These are phyloP conservation scores for Lithophane ornitopus DNA, from an alignment of 2,888 invertebrate species.

Conservation along the genomic window DNA sequence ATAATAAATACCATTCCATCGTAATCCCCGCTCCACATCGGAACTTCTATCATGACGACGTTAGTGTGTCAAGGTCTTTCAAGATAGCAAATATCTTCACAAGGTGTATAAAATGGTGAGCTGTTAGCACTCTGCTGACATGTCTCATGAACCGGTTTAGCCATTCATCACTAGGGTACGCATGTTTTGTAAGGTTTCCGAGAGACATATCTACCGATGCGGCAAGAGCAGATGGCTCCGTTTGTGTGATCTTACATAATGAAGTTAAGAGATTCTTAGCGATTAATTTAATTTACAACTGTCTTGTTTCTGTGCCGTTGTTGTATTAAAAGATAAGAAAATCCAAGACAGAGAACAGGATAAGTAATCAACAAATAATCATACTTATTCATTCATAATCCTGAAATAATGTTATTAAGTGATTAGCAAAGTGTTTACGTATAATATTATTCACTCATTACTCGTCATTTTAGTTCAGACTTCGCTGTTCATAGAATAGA, in stretches of 20 bases:
- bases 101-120: constrained; percentile 47
- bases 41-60: constrained; percentile 40
- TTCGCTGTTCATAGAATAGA: background rate
- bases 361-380: background rate
- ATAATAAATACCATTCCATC: constrained; percentile 2
- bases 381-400: background rate
- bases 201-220: constrained; percentile 34
- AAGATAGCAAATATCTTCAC: constrained; percentile 51
- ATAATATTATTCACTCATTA: background rate
- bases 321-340: background rate
- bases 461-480: background rate
- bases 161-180: constrained; percentile 48
- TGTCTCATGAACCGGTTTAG: constrained; percentile 57
- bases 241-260: constrained; percentile 31
- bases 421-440: background rate
- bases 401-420: background rate
- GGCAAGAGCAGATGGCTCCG: constrained; percentile 38
- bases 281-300: constrained; percentile 14
- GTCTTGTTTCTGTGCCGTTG: background rate
- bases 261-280: background rate
- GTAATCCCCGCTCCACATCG: constrained; percentile 27
- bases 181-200: constrained; percentile 52
- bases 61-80: constrained; percentile 58
- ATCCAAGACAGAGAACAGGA: background rate
- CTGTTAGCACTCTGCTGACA: constrained; percentile 46